Conservation (phyloP, 2,113 vertebrate genomes). For the Charadrius vociferus region DNA sequence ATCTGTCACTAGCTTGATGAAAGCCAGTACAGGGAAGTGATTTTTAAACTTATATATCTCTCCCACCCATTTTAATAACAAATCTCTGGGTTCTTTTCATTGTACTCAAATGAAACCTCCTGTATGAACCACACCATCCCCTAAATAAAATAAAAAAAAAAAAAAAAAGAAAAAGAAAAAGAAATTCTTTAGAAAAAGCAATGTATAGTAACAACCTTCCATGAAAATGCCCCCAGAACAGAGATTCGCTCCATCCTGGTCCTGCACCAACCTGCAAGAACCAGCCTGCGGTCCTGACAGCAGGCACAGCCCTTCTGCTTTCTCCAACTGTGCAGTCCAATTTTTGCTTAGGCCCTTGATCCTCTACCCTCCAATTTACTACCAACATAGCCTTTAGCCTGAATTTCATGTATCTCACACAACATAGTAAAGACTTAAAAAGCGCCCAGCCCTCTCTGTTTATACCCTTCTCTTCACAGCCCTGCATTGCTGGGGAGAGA, state of each 20-base stretch:
- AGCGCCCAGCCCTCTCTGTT: slow-evolving; percentile 6
- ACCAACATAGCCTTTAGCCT: not conserved
- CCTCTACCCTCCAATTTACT: slow-evolving; percentile 24
- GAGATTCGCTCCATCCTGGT: not conserved
- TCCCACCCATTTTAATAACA: not conserved
- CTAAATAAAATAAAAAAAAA: not conserved
- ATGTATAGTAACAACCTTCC: not conserved
- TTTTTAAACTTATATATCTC: not conserved
- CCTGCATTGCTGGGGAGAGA: not conserved
- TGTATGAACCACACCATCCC: not conserved
- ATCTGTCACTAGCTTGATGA: not conserved
- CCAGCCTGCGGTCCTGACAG: not conserved
- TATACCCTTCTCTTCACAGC: not conserved
- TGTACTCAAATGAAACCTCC: not conserved
- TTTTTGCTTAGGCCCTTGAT: not conserved
- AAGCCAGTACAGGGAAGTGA: not conserved
- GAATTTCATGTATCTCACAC: not conserved
- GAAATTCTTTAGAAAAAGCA: not conserved
- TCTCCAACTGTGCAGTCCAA: not conserved
- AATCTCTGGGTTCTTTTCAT: not conserved
- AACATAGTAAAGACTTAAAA: not conserved
- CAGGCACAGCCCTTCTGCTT: not conserved
- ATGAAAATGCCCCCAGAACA: not conserved
- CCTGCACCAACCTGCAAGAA: not conserved
- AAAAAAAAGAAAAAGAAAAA: too few relatives aligned